Conservation (phyloP, 1,140 invertebrate genomes). For the Macrostomum lignano region DNA sequence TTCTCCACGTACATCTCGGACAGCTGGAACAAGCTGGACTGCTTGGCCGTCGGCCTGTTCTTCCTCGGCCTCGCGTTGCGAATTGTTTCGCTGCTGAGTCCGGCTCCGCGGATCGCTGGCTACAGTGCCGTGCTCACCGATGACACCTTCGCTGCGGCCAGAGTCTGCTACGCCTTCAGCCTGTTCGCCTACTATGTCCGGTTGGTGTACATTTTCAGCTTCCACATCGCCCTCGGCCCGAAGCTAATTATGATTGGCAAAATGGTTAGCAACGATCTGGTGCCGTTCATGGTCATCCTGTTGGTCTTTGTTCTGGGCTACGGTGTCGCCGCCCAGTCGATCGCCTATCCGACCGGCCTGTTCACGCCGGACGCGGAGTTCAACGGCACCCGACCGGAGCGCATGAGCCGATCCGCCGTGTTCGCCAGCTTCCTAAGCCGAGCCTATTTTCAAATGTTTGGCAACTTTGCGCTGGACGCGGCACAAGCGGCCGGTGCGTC, state of each 20-base stretch:
- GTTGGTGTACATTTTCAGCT: constrained; percentile 24
- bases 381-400: no score
- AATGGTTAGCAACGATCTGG: constrained; percentile 26
- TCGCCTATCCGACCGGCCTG: constrained; percentile 21
- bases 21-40: constrained; percentile 23
- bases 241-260: constrained; percentile 30
- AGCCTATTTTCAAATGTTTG: constrained; percentile 30
- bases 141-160: background rate
- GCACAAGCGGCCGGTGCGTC: constrained; percentile 19
- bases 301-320: constrained; percentile 29
- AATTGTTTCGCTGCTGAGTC: constrained; percentile 12
- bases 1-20: constrained; percentile 16
- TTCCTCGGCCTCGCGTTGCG: constrained; percentile 15
- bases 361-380: background rate
- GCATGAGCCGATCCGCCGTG: no score
- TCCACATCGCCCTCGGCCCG: constrained; percentile 25
- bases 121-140: constrained; percentile 3
- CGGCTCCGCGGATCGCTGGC: no score
- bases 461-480: constrained; percentile 26
- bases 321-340: constrained; percentile 25
- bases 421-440: no score
- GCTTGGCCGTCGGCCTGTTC: constrained; percentile 18
- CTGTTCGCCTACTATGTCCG: constrained; percentile 18
- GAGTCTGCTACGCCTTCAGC: constrained; percentile 14
- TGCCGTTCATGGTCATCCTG: constrained; percentile 29